Evolutionary conservation across 2,888 invertebrate species (phyloP), one percentile per base, ranked within the genome.

Genomic region (Hirtodrosophila cameraria): DNA sequence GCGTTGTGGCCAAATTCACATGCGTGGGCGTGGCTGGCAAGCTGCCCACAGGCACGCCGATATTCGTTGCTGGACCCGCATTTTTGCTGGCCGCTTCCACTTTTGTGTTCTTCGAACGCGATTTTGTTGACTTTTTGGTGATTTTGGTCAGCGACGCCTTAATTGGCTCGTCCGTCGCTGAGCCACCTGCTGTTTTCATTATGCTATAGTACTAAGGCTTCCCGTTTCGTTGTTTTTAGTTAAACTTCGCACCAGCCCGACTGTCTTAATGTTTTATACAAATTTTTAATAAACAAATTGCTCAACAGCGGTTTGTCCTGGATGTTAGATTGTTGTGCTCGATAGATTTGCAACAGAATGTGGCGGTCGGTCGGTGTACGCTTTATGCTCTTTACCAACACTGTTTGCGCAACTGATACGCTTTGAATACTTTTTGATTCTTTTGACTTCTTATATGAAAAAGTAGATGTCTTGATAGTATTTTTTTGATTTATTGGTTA

Each of bases 61-160:
- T 31, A 38, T 43, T 63, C 5, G 46, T 6, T 28, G 61, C 20
- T 4, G 38, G n/a, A 3, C 54, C 20, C 0, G 65, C 57, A 20
- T 36, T 76, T 50, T 74, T 73, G 28, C 36, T 76, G 18, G 15
- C 55, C 2, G 68, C 23, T 30, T 86, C 86, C 36, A 76, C 18
- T 68, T 90, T 90, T 2, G 81, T 68, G 25, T 83, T 72, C 69
- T 88, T 90, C 0, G 84, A 65, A 1, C 90, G 88, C 2, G 90
- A 88, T 70, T 90, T 90, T 4, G 89, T 80, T 2, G 90, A 75
- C 65, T 90, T 90, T 41, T 90, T 90, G 46, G 67, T 85, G 1
- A 86, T 74, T 80, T 89, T 90, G 8, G 66, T 78, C 42, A 80
- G 58, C 23, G 83, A 68, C 11, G 86, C 65, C 59, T 88, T 90